These are phyloP conservation scores for Muntiacus muntjak DNA, from an alignment of 2,113 vertebrate species.

Conservation along the genomic window DNA sequence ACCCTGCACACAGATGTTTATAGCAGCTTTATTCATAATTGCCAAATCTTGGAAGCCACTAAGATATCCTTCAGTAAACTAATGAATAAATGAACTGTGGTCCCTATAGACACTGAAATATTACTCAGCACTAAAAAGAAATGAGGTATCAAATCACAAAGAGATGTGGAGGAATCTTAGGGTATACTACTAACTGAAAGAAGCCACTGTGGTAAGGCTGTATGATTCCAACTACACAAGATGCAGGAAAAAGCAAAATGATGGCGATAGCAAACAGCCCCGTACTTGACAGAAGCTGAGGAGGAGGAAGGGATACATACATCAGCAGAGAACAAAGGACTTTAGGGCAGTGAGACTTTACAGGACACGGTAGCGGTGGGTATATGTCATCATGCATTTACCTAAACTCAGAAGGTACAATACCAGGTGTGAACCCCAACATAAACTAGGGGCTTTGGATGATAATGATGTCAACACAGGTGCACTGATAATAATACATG, in stretches of 20 bases:
- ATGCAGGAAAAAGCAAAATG: not conserved
- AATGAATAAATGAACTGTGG: not conserved
- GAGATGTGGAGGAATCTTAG: not conserved
- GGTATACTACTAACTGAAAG: not conserved
- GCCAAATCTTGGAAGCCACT: not conserved
- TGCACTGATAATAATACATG: not conserved
- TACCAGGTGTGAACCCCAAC: not conserved
- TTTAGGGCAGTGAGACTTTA: not conserved
- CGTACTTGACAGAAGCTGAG: not conserved
- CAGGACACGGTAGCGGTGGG: accelerated
- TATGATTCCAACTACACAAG: not conserved
- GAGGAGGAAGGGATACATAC: not conserved
- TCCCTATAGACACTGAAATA: not conserved
- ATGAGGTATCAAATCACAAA: not conserved
- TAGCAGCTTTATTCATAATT: not conserved
- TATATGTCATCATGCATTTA: not conserved
- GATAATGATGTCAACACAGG: not conserved
- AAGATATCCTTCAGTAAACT: not conserved
- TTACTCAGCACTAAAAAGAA: not conserved
- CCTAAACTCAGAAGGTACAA: not conserved
- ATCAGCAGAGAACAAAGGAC: not conserved
- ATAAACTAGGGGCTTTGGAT: not conserved
- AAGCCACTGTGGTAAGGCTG: not conserved
- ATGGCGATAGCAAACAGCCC: not conserved
- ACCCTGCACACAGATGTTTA: not conserved